Percentiles rank a stretch among this genome's conserved stretches.
Conservation (phyloP, 2,797 vertebrate species). For the Chaenodraco wilsoni region DNA sequence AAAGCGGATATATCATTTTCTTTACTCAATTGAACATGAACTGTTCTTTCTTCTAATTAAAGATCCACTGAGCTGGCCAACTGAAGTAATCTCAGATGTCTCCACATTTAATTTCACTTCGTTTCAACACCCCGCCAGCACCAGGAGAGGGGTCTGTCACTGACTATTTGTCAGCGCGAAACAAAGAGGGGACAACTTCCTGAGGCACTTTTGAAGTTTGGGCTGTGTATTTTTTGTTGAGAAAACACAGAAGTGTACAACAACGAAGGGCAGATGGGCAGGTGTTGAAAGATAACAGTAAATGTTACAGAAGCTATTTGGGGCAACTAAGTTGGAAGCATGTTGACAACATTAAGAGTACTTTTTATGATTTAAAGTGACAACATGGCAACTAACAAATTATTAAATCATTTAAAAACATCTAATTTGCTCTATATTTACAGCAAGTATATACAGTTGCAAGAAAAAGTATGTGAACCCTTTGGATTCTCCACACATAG, state of each 20-base stretch:
- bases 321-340: constrained; percentile 1
- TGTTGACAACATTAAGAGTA: neutral
- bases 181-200: constrained; percentile 31
- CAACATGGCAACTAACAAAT: neutral
- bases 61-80: constrained; percentile 50
- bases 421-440: neutral
- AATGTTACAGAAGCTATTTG: neutral
- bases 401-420: neutral
- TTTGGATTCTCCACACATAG: no score
- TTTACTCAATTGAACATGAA: constrained; percentile 68
- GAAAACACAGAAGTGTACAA: constrained; percentile 8
- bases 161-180: constrained; percentile 49
- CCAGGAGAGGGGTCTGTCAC: constrained; percentile 42
- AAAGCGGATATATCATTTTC: constrained; percentile 50
- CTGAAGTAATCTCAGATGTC: constrained; percentile 61
- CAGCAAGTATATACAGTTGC: neutral
- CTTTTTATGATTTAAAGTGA: neutral
- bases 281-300: constrained; percentile 7
- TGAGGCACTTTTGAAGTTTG: constrained; percentile 18
- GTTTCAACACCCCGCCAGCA: constrained; percentile 34
- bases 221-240: constrained; percentile 31
- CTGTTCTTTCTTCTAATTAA: constrained; percentile 65
- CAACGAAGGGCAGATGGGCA: neutral
- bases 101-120: constrained; percentile 60
- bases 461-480: no score